A percentile compares a stretch with the other conserved stretches of the same genome.
Conservation (phyloP, 2,797 vertebrate genomes). For the Astyanax mexicanus region DNA sequence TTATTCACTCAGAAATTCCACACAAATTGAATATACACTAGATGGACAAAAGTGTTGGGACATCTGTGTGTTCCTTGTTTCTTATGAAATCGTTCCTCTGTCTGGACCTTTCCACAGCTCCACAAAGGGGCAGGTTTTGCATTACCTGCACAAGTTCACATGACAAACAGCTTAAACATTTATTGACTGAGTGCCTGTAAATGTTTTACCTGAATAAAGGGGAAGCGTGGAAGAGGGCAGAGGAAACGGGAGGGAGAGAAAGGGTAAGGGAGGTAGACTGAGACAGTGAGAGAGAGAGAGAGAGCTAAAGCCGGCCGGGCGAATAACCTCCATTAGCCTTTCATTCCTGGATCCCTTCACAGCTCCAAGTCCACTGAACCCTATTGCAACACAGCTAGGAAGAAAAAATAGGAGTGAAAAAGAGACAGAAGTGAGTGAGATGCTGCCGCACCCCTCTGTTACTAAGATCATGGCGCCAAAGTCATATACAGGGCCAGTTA, state of each 20-base stretch:
- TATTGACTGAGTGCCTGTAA: conserved; percentile 58
- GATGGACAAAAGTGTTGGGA: neutral
- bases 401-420: conserved; percentile 21
- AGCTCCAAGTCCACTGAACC: conserved; percentile 57
- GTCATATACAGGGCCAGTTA: conserved; percentile 25
- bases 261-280: neutral
- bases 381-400: conserved; percentile 49
- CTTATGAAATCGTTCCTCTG: neutral
- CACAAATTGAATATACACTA: neutral
- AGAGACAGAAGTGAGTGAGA: conserved; percentile 30
- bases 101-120: conserved; percentile 18
- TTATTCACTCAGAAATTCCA: no score
- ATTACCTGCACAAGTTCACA: conserved; percentile 59
- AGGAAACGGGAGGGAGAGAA: conserved; percentile 2
- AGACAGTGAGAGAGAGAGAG: conserved; percentile 35
- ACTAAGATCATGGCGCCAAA: conserved; percentile 1
- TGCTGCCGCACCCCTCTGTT: conserved; percentile 15
- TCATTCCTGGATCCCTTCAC: conserved; percentile 47
- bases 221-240: conserved; percentile 35
- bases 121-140: conserved; percentile 44
- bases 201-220: conserved; percentile 59
- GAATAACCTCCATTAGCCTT: conserved; percentile 45
- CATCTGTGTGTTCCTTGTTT: no score
- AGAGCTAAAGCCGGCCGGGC: conserved; percentile 12
- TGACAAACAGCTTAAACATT: conserved; percentile 56